Evolutionary conservation across 2,797 vertebrate genomes (phyloP), one percentile per base, ranked within the genome.

Genomic region (Enteromius thamalakanensis): DNA sequence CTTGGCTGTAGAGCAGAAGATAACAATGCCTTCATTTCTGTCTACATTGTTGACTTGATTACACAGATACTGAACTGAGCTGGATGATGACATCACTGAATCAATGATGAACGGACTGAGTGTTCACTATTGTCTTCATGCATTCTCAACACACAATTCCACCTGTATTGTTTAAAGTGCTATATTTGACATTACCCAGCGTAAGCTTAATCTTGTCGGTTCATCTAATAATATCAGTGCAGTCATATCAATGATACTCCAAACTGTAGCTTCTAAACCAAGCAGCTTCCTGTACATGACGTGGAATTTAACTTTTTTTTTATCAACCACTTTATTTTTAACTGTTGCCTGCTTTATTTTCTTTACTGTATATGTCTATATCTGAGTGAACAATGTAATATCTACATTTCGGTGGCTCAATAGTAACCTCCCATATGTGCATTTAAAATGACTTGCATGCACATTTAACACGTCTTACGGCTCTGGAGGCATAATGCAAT

Each of bases 261-360:
- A 26, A 14, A 60, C 23, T 60, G 58, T 15, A 58, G 12, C 8
- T 10, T 45, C 42, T 10, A 45, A 45, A 45, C 42, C 42, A 45
- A 45, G 10, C 42, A 45, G 42, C 10, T 45, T 45, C 12, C 9
- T 58, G n/a, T 4, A 10, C 1, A 58, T 58, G 3, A 58, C 10
- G 4, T 58, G 3, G 55, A 58, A 58, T 10, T 10, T 10, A 8
- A 55, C 53, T 19, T n/a, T 8, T 55, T 3, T 55, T 10, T 55
- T 94, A 95, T 94, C 94, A 94, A 93, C 17, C 89, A 87, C 87
- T 89, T 71, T 86, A 86, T 89, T 92, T 92, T 91, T 89, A 92
- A 91, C 88, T 84, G 86, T 89, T 89, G 90, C 90, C 89, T 83
- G 45, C 45, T 55, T 69, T 40, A 47, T 53, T 26, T 19, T 86